Evolutionary conservation across 1,140 invertebrate species (phyloP), one percentile per base, ranked within the genome.

Genomic region (Drosophila obscura): DNA sequence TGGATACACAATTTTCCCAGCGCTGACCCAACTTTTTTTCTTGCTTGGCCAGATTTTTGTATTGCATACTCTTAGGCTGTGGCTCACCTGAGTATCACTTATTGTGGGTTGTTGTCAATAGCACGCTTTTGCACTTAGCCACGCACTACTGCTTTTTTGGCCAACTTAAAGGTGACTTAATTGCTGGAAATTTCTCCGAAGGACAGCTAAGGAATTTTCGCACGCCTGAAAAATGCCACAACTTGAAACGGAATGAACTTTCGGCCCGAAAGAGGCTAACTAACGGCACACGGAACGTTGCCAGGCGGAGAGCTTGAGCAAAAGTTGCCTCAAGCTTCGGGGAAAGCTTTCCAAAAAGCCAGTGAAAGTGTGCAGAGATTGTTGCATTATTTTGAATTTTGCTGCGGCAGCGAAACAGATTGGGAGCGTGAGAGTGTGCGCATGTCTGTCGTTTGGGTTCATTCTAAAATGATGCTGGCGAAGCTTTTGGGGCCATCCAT

Each of bases 281-380:
- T 51, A 80, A 81, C 77, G 68, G 80, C 45, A 49, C 49, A 22
- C 57, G 49, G 19, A 73, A 62, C 56, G 44, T 57, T 55, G 15
- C 35, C 13, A 15, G 41, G 7, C 16, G 26, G 44, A 2, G 24
- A 69, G 80, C 75, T 76, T 64, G 19, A 1, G 39, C 39, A 19
- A 52, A 84, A 84, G 81, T 76, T 57, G 11, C 11, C 35, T 5
- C 35, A 39, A 39, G 35, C 43, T 16, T 16, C 15, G 16, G 49
- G 0, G 16, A 59, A 46, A 64, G 61, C 61, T 64, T 16, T 16
- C 4, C n/a, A 5, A 13, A 13, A 39, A 45, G 48, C 46, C 74
- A 85, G 81, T 81, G 81, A 85, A 87, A 87, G 82, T 85, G 78
- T 82, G 75, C 80, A 83, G 79, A 78, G 61, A 67, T 87, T 85